Percentiles rank a stretch among this genome's conserved stretches.
These are phyloP conservation scores for Sakesphorus luctuosus DNA, from an alignment of 2,113 vertebrate genomes.

Conservation along the genomic window DNA sequence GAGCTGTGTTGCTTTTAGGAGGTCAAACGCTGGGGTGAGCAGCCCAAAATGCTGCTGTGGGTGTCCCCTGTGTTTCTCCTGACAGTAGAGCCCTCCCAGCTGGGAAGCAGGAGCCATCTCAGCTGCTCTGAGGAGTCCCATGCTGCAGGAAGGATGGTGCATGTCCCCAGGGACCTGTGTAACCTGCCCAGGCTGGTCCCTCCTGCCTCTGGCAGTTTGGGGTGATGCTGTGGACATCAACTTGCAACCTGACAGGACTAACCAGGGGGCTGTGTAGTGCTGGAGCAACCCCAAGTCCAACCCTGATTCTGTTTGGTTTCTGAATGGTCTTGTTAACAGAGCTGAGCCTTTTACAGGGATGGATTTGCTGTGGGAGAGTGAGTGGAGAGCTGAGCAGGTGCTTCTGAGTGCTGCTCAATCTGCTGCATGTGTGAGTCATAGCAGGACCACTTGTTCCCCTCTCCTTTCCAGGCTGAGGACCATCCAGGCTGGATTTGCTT, in stretches of 20 bases:
- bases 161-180: accelerated
- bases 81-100: background rate
- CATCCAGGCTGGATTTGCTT: background rate
- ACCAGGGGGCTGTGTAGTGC: background rate
- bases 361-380: background rate
- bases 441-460: background rate
- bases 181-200: accelerated
- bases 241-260: background rate
- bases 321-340: accelerated
- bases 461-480: background rate
- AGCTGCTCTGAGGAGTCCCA: background rate
- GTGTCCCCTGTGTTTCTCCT: background rate
- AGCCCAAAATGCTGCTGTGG: background rate
- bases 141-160: background rate
- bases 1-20: background rate
- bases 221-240: background rate
- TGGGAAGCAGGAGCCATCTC: background rate
- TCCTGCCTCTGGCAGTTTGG: background rate
- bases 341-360: background rate
- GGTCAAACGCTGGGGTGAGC: background rate
- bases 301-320: background rate
- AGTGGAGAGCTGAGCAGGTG: background rate
- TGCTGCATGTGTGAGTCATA: background rate
- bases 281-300: background rate
- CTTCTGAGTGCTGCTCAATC: accelerated